Conservation (phyloP, 2,797 vertebrate genomes). For the Pangasius djambal region DNA sequence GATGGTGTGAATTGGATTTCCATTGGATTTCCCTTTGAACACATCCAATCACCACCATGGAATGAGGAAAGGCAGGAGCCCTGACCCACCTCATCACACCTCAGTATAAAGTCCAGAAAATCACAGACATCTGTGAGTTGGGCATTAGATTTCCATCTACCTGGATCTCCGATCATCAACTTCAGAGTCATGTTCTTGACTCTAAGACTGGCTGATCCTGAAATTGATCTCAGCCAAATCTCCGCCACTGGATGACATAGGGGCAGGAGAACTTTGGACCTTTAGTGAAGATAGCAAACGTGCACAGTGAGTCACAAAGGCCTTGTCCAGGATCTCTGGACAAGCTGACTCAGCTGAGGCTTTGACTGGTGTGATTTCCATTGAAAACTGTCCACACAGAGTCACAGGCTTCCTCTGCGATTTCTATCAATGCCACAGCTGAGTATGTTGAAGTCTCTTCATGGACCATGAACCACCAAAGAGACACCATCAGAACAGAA, state of each 20-base stretch:
- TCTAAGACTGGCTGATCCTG: not conserved
- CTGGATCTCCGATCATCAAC: not conserved
- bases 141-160: not conserved
- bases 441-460: not conserved
- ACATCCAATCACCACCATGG: not conserved
- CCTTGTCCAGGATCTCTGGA: not conserved
- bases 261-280: not conserved
- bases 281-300: not conserved
- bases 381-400: not conserved
- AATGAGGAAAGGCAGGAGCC: not conserved
- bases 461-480: not conserved
- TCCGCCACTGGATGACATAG: not conserved
- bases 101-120: not conserved
- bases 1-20: not conserved
- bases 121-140: not conserved
- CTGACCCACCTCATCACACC: not conserved
- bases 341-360: not conserved
- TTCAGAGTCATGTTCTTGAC: not conserved
- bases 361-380: not conserved
- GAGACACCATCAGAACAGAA: not conserved
- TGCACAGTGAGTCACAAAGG: not conserved
- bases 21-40: not conserved
- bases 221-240: not conserved
- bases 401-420: not conserved
- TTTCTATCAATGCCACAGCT: slow-evolving; percentile 1